phyloP scores from a whole-genome alignment of 2,888 invertebrate genomes.

The Therioaphis trifolii region DNA sequence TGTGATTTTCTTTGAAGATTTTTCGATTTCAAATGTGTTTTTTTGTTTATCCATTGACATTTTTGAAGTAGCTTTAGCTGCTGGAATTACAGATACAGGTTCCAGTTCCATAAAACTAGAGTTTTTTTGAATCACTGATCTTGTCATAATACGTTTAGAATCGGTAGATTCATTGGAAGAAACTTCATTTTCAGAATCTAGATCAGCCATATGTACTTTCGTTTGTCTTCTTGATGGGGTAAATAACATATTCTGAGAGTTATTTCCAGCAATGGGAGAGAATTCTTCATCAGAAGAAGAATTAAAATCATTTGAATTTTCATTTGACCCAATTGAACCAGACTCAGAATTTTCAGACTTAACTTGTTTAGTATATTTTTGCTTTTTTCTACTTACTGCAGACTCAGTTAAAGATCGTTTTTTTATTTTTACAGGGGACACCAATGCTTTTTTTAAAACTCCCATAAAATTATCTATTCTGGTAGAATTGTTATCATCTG shows the following conservation, averaged over 20 bases:
- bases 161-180: slow-evolving; percentile 8
- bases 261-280: slow-evolving; percentile 15
- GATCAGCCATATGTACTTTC: neutral
- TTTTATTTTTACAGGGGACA: neutral
- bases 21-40: neutral
- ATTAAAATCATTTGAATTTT: neutral
- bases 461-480: neutral
- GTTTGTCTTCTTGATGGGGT: slow-evolving; percentile 10
- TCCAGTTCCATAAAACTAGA: neutral
- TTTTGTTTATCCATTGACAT: neutral
- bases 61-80: neutral
- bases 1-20: neutral
- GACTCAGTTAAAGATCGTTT: neutral
- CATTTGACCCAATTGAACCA: neutral
- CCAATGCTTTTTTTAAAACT: slow-evolving; percentile 20
- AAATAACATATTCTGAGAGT: slow-evolving; percentile 13
- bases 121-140: neutral
- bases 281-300: slow-evolving; percentile 10
- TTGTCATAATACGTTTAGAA: slow-evolving; percentile 7
- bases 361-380: neutral
- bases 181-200: neutral
- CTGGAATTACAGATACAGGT: neutral
- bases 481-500: slow-evolving; percentile 5
- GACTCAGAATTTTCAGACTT: neutral
- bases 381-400: neutral